Base-by-base conservation (phyloP, 2,113 vertebrate species). In the Vidua macroura region DNA sequence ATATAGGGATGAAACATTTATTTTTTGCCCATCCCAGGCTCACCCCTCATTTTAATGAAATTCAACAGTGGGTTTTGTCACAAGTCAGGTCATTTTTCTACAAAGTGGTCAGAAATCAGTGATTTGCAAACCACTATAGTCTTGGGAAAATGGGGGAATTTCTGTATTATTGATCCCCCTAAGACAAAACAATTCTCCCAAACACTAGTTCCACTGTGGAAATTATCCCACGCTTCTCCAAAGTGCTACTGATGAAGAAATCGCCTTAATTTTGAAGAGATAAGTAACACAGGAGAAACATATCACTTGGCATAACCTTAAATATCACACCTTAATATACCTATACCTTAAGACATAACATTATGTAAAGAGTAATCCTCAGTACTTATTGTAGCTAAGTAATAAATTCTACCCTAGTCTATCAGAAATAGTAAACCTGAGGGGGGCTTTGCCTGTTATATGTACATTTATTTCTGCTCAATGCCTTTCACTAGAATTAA, bases 121-220 rank as follows among this genome's bases (percentile, higher is more conserved):
- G n/a, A 59, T 24, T 30, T 63, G 3, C 11, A 78, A 78, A 75
- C 23, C 28, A 62, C 5, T 3, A n/a, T 3, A 33, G 6, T 33
- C 15, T 68, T 66, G 13, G 31, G 30, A 79, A 86, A 87, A 79
- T 4, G 17, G 46, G 6, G 13, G 15, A 19, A 56, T 86, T 73
- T 66, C 37, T 68, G 25, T 10, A 0, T 0, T 2, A 23, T 1
- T n/a, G 66, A 69, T 64, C 6, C 8, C 7, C 37, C 37, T 73
- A 48, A 51, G 35, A 28, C 24, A 62, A 22, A 79, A 27, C 28
- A 64, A 41, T 60, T 84, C 17, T 68, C 37, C 44, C 27, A 37
- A 52, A n/a, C 5, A 7, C 25, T 27, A 18, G 3, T 31, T 39
- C n/a, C 35, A 75, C 2, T 30, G 10, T 41, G 28, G 52, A 86